Percentiles rank a stretch among this genome's conserved stretches.
Evolutionary conservation across 2,797 vertebrate species (phyloP).

Genomic region (Momotus momota): DNA sequence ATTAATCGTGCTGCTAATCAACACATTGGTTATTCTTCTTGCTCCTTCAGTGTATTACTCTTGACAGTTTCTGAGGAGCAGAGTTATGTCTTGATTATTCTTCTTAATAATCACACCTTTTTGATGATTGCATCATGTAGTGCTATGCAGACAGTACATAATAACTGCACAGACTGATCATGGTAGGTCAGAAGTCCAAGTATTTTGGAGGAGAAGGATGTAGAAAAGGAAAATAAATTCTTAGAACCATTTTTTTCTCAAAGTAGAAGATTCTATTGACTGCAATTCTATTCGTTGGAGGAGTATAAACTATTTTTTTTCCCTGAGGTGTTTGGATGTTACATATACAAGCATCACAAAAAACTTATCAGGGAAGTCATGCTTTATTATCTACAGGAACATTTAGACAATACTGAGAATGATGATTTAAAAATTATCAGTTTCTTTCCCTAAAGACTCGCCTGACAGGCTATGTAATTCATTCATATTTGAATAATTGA

Average conservation of each 20-base stretch:
- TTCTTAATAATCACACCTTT: neutral
- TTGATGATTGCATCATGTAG: neutral
- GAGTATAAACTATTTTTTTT: neutral
- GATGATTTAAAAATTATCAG: neutral
- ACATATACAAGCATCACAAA: neutral
- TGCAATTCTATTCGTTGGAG: neutral
- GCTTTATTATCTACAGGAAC: neutral
- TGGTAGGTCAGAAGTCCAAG: neutral
- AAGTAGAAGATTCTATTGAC: neutral
- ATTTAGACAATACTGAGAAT: neutral
- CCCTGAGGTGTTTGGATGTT: neutral
- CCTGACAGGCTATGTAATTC: neutral
- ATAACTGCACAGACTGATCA: neutral
- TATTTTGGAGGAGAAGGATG: neutral
- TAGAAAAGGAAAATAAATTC: neutral
- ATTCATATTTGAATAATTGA: neutral
- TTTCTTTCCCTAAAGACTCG: neutral
- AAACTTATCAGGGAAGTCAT: neutral
- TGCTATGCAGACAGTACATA: neutral
- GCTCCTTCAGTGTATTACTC: neutral
- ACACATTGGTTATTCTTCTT: neutral
- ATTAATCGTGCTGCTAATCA: neutral
- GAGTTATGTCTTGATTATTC: neutral
- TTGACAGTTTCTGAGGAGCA: neutral
- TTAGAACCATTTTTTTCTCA: neutral